Percentiles rank a stretch among this genome's conserved stretches.
Conservation (phyloP, 2,113 vertebrate species). For the Upupa epops region DNA sequence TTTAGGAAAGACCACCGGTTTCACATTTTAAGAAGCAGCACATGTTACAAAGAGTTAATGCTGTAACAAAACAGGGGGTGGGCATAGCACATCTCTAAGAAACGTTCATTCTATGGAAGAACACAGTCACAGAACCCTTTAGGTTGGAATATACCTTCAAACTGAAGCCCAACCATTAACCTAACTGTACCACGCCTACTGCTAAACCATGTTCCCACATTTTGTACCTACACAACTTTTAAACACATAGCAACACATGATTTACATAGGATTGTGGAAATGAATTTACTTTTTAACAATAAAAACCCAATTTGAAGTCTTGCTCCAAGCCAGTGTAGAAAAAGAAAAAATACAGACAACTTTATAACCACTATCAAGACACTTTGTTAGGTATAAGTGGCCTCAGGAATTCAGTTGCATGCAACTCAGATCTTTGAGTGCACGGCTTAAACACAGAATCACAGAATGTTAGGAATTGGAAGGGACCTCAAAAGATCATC, state of each 20-base stretch:
- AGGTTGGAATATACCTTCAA: too few relatives aligned
- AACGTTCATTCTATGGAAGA: neutral
- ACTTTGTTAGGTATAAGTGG: neutral
- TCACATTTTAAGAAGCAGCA: neutral
- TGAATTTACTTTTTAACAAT: neutral
- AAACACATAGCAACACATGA: too few relatives aligned
- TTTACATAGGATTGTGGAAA: neutral
- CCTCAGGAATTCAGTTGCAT: neutral
- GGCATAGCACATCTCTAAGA: neutral
- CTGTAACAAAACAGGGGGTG: neutral
- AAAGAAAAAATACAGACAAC: neutral
- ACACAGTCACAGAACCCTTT: neutral
- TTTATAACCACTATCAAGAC: neutral
- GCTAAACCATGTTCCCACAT: too few relatives aligned
- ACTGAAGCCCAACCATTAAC: too few relatives aligned
- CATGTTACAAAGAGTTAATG: neutral
- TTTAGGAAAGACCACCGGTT: neutral
- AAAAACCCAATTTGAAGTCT: neutral
- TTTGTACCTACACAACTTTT: too few relatives aligned
- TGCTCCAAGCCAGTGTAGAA: neutral
- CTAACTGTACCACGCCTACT: too few relatives aligned
- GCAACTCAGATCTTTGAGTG: neutral
- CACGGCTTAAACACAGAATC: neutral
- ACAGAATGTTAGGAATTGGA: neutral
- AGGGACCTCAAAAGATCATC: too few relatives aligned